Base-by-base conservation (phyloP, 2,888 invertebrate species). In the Caenorhabditis sp. region DNA sequence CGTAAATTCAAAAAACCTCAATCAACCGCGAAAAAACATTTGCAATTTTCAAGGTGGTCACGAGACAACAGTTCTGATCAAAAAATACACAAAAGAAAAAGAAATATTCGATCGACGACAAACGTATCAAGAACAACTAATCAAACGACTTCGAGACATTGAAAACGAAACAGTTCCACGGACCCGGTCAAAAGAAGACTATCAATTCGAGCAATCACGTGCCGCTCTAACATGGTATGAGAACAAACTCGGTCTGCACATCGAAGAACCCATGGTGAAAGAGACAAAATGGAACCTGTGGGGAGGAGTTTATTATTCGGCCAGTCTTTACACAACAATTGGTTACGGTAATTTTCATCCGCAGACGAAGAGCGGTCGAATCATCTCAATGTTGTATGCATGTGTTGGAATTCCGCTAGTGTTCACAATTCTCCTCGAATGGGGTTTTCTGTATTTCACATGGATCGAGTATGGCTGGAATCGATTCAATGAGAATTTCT, bases 271-370 rank as follows among this genome's bases (percentile, higher is more conserved):
- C 1, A 54, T 71, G 12, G 69, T 81, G 70, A 65, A 62, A 37
- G 77, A 73, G n/a, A 76, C 81, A 2, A 75, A 79, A 55, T 83
- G 83, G 83, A 79, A 83, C 66, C 55, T 83, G 12, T 83, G 81
- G 80, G 81, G 81, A 19, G 83, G 83, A 19, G 76, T 83, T 26
- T 83, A 81, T 58, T 83, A 83, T 58, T 73, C 83, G 1, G 83
- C 83, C 2, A 79, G 79, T 68, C 62, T 83, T n/a, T 83, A 83
- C 57, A 83, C 83, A 4, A 83, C 83, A n/a, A 83, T 83, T 24
- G 83, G 80, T 12, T 83, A 83, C 69, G 83, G 83, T 51, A 79
- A 83, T 60, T 81, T 78, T 50, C 76, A 77, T 54, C 81, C 83
- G 0, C 64, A 67, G 12, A 83, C 83, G 3, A 74, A 76, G 31